These are phyloP conservation scores for Philaenus spumarius DNA, from an alignment of 1,140 invertebrate species.

Conservation along the genomic window DNA sequence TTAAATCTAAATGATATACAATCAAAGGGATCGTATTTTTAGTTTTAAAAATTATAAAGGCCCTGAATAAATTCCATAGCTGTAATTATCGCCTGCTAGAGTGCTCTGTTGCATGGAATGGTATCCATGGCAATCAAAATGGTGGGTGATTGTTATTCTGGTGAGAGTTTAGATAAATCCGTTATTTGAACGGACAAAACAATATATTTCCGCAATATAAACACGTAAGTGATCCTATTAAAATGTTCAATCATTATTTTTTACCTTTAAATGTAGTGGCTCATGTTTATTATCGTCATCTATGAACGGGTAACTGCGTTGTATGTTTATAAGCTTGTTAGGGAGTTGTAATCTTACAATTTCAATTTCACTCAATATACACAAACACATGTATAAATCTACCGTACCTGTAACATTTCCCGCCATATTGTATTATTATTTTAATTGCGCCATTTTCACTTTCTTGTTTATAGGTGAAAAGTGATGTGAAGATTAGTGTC, in stretches of 20 bases:
- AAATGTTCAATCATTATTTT: background rate
- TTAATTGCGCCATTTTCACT: too few species aligned
- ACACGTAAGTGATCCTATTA: background rate
- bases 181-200: background rate
- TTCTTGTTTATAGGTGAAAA: too few species aligned
- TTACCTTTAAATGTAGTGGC: too few species aligned
- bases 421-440: too few species aligned
- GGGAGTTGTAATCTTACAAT: background rate
- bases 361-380: too few species aligned
- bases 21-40: too few species aligned
- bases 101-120: background rate
- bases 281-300: background rate
- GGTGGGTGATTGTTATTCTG: constrained; percentile 13
- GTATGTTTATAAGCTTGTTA: background rate
- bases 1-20: too few species aligned
- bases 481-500: too few species aligned
- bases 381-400: too few species aligned
- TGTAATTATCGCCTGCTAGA: background rate
- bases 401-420: too few species aligned
- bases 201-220: background rate
- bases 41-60: too few species aligned
- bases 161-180: background rate
- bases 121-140: constrained; percentile 9
- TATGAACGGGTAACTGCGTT: background rate
- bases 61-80: background rate